phyloP scores from a whole-genome alignment of 2,888 invertebrate genomes.

The Noctua fimbriata region DNA sequence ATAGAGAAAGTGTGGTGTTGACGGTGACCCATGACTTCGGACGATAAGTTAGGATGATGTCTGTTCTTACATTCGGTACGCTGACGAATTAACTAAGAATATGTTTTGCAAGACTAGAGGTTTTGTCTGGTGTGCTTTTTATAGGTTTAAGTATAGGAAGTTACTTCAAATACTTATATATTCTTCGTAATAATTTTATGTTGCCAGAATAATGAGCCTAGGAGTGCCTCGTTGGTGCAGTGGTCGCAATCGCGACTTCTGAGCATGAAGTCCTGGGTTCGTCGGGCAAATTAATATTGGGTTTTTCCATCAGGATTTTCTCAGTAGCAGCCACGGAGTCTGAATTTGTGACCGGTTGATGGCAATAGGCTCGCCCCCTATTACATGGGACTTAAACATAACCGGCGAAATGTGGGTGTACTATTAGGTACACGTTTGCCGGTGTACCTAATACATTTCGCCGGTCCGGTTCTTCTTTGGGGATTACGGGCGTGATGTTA shows the following conservation, averaged over 20 bases:
- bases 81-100: constrained; percentile 53
- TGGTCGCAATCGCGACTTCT: not conserved
- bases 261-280: not conserved
- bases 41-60: constrained; percentile 58
- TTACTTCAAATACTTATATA: not conserved
- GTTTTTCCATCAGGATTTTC: not conserved
- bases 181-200: not conserved
- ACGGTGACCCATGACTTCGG: constrained; percentile 53
- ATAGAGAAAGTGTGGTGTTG: constrained; percentile 63
- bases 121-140: constrained; percentile 11
- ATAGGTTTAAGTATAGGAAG: not conserved
- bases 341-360: no score
- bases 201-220: not conserved
- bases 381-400: no score
- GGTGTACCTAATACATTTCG: no score
- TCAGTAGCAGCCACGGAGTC: not conserved
- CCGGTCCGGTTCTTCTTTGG: no score
- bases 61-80: constrained; percentile 10
- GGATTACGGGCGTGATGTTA: no score
- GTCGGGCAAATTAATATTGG: not conserved
- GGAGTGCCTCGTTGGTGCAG: not conserved
- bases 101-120: constrained; percentile 43
- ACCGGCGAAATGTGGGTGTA: no score
- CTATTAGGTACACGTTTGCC: no score
- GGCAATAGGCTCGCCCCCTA: no score